Conservation (phyloP, 1,140 invertebrate species). For the Drosophila simulans region DNA sequence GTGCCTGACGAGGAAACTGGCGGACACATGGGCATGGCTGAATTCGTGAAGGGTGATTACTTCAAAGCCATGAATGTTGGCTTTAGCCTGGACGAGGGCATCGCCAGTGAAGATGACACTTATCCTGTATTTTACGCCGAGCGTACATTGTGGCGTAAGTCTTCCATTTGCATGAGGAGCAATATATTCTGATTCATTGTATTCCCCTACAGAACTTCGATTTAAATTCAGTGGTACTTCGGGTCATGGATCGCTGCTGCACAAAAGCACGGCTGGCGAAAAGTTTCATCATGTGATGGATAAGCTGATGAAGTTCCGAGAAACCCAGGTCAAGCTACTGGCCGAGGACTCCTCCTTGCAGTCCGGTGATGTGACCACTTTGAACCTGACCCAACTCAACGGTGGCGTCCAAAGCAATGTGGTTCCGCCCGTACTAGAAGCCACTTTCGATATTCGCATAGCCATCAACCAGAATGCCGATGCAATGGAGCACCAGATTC, state of each 20-base stretch:
- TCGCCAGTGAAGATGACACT: conserved; percentile 76
- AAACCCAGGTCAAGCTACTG: conserved; percentile 88
- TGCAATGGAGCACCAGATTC: conserved; percentile 89
- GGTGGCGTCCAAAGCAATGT: conserved; percentile 97
- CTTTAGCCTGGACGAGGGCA: conserved; percentile 94
- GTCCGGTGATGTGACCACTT: conserved; percentile 93
- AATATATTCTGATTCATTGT: not conserved
- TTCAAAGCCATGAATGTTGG: conserved; percentile 94
- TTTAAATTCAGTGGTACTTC: conserved; percentile 88
- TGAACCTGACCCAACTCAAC: conserved; percentile 94
- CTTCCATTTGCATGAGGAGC: not conserved
- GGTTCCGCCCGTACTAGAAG: conserved; percentile 91
- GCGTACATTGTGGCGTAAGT: conserved; percentile 85
- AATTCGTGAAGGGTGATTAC: conserved; percentile 90
- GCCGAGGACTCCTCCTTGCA: conserved; percentile 87
- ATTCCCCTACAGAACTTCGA: conserved; percentile 40
- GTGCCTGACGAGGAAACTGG: conserved; percentile 97
- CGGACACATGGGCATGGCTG: conserved; percentile 92
- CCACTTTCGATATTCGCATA: conserved; percentile 93
- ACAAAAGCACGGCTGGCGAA: conserved; percentile 92
- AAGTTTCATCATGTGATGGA: conserved; percentile 92
- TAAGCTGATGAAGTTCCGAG: conserved; percentile 90
- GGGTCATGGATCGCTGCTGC: conserved; percentile 94
- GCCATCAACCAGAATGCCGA: conserved; percentile 89
- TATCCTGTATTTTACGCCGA: conserved; percentile 29